These are phyloP conservation scores for Sesia apiformis DNA, from an alignment of 2,888 invertebrate genomes.

Conservation along the genomic window DNA sequence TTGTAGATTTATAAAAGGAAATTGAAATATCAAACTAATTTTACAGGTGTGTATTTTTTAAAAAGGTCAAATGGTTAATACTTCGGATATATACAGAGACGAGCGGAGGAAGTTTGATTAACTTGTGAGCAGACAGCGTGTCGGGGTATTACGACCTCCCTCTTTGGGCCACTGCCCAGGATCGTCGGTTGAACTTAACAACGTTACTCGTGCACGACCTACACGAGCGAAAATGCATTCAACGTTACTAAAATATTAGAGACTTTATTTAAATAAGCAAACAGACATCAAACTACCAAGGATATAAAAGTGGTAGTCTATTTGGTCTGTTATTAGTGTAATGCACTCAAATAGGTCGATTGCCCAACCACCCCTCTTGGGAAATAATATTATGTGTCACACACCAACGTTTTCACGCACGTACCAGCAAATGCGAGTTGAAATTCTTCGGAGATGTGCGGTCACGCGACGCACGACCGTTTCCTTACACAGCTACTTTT, in stretches of 20 bases:
- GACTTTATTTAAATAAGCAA: neutral
- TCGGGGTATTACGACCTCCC: conserved; percentile 35
- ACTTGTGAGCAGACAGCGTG: conserved; percentile 32
- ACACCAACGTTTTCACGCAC: conserved; percentile 48
- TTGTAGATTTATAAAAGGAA: too few relatives aligned
- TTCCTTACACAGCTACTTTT: conserved; percentile 14
- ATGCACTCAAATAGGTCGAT: conserved; percentile 14
- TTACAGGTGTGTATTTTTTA: too few relatives aligned
- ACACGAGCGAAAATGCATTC: conserved; percentile 9
- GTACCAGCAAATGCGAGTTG: conserved; percentile 45
- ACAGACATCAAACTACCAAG: neutral
- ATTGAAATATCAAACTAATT: too few relatives aligned
- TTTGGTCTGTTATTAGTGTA: neutral
- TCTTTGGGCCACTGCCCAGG: conserved; percentile 37
- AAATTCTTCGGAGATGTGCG: conserved; percentile 51
- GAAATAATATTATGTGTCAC: conserved; percentile 38
- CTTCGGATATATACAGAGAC: too few relatives aligned
- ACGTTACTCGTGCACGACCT: conserved; percentile 17
- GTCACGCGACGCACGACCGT: conserved; percentile 43
- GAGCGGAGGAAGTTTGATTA: conserved; percentile 9
- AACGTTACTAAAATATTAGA: conserved; percentile 4
- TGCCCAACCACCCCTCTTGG: conserved; percentile 28
- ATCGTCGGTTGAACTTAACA: conserved; percentile 27
- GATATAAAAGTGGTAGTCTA: neutral
- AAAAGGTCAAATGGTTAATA: too few relatives aligned